Base-by-base conservation (phyloP, 2,797 vertebrate species). In the Danio aesculapii region DNA sequence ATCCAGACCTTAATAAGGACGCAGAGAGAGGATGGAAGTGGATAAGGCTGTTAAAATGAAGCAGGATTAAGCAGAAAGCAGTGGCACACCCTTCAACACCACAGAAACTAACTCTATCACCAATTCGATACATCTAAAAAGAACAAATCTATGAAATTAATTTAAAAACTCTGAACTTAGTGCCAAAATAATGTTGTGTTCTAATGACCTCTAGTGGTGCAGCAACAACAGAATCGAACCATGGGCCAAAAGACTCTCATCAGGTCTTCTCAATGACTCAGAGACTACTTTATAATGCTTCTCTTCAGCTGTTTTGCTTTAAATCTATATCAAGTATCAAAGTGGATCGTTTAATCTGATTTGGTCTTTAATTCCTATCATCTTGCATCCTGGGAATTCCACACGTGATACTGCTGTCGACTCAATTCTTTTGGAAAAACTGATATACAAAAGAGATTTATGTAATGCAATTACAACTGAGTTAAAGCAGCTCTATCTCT, bases 281-380 rank as follows among this genome's bases (percentile, higher is more conserved):
- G 30, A 21, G 17, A 17, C 21, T 68, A 57, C 39, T 19, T 59
- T 39, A 43, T 7, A 55, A 82, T 82, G 77, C 64, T 83, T 86
- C 78, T 85, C 8, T 79, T 71, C 47, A 55, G 59, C 74, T 85
- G 83, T 82, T 81, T 67, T 57, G 78, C 81, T 64, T 53, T 39
- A 64, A 21, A 59, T 64, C 47, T 49, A 47, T 88, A 88, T 83
- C 81, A 74, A 81, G 84, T 83, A 89, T 66, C 53, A 86, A 88
- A 92, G 86, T 91, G 87, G 89, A 92, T 94, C 89, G 83, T 74
- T 82, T 91, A 93, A 94, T 94, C 88, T 89, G 90, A 93, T 94
- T 94, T 90, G 81, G 89, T 85, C 82, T 85, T 13, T 85, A 87
- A 92, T 92, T 87, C 88, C 91, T 91, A 94, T 91, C 89, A 90